Base-by-base conservation (phyloP, 2,797 vertebrate genomes). In the Ptychobarbus kaznakovi region DNA sequence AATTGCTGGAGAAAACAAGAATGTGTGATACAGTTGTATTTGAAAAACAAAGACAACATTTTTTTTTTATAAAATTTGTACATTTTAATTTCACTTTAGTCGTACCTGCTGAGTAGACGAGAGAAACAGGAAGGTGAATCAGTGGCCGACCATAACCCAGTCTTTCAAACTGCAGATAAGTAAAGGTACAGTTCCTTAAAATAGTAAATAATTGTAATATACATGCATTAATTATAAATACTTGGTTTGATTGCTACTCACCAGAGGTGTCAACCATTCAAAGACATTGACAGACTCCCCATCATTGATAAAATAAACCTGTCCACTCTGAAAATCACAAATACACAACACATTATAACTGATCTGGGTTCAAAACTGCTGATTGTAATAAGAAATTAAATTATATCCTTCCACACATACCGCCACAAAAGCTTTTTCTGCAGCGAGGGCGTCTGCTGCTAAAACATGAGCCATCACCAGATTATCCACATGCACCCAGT, bases 401-500 rank as follows among this genome's bases (percentile, higher is more conserved):
- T 6, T 38, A 2, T 20, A n/a, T 79, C 32, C 35, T 56, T 40
- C 10, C 66, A 38, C 35, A 96, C 97, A 96, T 92, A 99, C 98
- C 32, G 97, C 96, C 11, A 97, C 88, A 0, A 93, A 96, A 87
- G 87, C 92, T 91, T 93, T 97, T 87, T 93, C 92, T 0, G 87
- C 83, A 0, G 95, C 95, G 81, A 99, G 96, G 1, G 95, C 96
- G 84, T 95, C 95, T 0, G 97, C 97, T 0, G 98, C 97, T 61
- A 98, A 93, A 25, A 93, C 85, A n/a, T 99, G 97, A 1, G 96
- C 98, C 93, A 94, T 92, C 20, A 98, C 95, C 89, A 99, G 94
- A 89, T 99, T 99, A 25, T 94, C 93, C 9, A 98, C 95, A 0
- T 99, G 98, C 0, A 99, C 96, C 98, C 98, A 99, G 94, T 99